phyloP scores from a whole-genome alignment of 2,113 vertebrate genomes.

The Sylvietta virens region DNA sequence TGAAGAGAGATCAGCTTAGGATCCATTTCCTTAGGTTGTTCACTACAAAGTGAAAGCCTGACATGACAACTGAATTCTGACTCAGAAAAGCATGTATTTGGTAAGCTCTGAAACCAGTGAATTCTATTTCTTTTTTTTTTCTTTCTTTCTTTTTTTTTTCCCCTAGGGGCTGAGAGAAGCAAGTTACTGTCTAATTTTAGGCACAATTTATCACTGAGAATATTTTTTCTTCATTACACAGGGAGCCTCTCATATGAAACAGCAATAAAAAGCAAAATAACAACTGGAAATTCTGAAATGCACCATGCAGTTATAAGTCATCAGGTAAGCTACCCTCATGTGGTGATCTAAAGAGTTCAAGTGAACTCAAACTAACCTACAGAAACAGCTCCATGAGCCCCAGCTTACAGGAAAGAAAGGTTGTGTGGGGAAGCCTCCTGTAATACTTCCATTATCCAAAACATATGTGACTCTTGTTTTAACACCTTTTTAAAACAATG shows the following conservation, averaged over 20 bases:
- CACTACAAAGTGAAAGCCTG: neutral
- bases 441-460: slow-evolving; percentile 39
- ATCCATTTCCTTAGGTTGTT: neutral
- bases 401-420: neutral
- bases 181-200: neutral
- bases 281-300: neutral
- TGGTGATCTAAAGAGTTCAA: neutral
- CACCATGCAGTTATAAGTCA: neutral
- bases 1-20: neutral
- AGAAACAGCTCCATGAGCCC: neutral
- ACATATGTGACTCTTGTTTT: slow-evolving; percentile 47
- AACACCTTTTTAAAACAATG: slow-evolving; percentile 62
- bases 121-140: too few species aligned
- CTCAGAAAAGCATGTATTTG: neutral
- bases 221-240: neutral
- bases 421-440: neutral
- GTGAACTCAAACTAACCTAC: slow-evolving; percentile 11
- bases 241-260: neutral
- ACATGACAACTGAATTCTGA: neutral
- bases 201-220: neutral
- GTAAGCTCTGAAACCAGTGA: neutral
- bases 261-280: neutral
- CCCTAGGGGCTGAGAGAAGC: fast-evolving
- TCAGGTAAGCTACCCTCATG: neutral
- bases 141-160: neutral